These are phyloP conservation scores for Trichacis sp. DNA, from an alignment of 2,888 invertebrate species.

Conservation along the genomic window DNA sequence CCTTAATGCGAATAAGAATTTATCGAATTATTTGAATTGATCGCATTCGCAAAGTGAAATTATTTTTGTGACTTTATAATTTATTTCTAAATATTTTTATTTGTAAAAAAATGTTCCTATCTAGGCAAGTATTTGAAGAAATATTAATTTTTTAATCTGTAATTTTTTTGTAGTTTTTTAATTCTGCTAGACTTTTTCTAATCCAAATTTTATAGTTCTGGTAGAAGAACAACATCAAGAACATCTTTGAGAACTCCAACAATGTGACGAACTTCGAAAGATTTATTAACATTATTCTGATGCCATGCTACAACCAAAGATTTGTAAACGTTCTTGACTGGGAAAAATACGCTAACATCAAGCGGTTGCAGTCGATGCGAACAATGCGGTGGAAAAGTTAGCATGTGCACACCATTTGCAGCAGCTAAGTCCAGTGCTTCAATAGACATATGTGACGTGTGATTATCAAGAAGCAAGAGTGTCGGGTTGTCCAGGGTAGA, in stretches of 20 bases:
- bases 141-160: too few species aligned
- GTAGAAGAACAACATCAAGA: conserved; percentile 10
- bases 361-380: conserved; percentile 15
- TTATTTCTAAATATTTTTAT: too few species aligned
- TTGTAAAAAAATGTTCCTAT: too few species aligned
- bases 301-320: not conserved
- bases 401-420: conserved; percentile 10
- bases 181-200: too few species aligned
- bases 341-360: conserved; percentile 10
- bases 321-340: conserved; percentile 11
- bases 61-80: too few species aligned
- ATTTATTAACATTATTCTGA: conserved; percentile 7
- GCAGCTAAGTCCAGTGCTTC: conserved; percentile 19
- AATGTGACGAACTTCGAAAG: conserved; percentile 27
- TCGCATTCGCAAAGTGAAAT: too few species aligned
- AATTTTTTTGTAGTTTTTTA: too few species aligned
- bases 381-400: conserved; percentile 22
- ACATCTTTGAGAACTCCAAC: conserved; percentile 11
- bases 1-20: too few species aligned
- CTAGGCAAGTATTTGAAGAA: too few species aligned
- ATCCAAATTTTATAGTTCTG: conserved; percentile 24
- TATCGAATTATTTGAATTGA: too few species aligned
- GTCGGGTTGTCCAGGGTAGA: conserved; percentile 2
- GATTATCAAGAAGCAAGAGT: conserved; percentile 30
- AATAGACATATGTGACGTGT: conserved; percentile 26